Evolutionary conservation across 2,113 vertebrate genomes (phyloP).

Genomic region (Calidris pygmaea): DNA sequence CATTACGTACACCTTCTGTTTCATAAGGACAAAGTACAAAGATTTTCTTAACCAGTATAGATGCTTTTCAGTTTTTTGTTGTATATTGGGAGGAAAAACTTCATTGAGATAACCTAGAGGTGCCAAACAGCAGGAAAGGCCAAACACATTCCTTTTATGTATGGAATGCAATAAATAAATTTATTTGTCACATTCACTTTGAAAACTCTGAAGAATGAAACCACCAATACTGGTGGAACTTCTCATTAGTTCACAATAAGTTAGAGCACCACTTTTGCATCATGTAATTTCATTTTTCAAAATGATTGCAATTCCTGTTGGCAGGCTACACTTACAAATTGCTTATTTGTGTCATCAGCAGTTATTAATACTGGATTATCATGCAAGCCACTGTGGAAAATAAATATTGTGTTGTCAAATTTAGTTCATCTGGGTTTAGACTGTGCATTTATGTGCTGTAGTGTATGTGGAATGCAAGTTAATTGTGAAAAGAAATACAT

Average conservation of each 20-base stretch:
- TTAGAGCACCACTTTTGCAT: neutral
- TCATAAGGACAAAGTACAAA: neutral
- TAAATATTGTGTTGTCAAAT: neutral
- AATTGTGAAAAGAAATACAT: neutral
- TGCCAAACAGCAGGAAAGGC: neutral
- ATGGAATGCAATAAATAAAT: neutral
- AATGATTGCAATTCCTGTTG: fast-evolving
- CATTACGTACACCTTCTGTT: neutral
- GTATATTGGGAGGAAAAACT: neutral
- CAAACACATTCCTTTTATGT: neutral
- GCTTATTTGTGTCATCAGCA: neutral
- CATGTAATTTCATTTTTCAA: neutral
- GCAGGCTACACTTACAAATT: neutral
- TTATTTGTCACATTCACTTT: neutral
- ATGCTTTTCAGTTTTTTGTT: neutral
- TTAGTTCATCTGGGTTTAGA: neutral
- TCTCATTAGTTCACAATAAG: neutral
- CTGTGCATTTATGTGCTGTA: neutral
- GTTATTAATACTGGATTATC: neutral
- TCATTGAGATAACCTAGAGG: neutral
- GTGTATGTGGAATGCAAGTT: neutral
- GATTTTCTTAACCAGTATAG: neutral
- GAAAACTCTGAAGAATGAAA: neutral
- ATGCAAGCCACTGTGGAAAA: neutral
- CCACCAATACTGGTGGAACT: neutral